Evolutionary conservation across 1,140 invertebrate genomes (phyloP), one percentile per base, ranked within the genome.

Genomic region (Brachionus angularis): DNA sequence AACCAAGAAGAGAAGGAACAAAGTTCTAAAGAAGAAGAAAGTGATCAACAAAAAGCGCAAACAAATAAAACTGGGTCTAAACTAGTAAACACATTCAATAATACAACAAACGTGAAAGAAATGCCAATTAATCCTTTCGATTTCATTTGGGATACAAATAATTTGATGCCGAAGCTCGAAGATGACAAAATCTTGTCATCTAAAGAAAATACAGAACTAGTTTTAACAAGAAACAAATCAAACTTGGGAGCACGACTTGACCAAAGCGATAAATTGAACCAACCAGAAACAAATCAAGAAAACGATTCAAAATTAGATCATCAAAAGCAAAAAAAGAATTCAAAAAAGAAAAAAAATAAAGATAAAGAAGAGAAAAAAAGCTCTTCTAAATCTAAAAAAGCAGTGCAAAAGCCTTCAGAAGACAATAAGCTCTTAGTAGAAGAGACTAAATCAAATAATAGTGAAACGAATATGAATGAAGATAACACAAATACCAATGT

Each of bases 21-120:
- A n/a, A n/a, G n/a, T n/a, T n/a, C n/a, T n/a, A n/a, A 58, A 23
- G 7, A 3, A 58, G 16, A 33, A 12, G 53, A 58, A 27, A 58
- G 16, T 39, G 53, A 39, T 8, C 10, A 23, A 36, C 21, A 36
- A 12, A 34, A 58, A 4, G 23, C 53, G 27, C n/a, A n/a, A n/a
- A n/a, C n/a, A n/a, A n/a, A n/a, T n/a, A n/a, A n/a, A n/a, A 23
- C 23, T 39, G 53, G 18, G n/a, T 39, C 21, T 33, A 58, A 58
- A 58, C 27, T 58, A 23, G 53, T 58, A 5, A 58, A 58, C 53
- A 58, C 36, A 36, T 39, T 58, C 4, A 34, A 34, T 8, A 58
- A 58, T 39, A 58, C 53, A n/a, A n/a, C n/a, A 14, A 34, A 58
- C n/a, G 53, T 58, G 5, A 58, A 58, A 42, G 53, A 58, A 58